phyloP scores from a whole-genome alignment of 2,888 invertebrate genomes.

The Agrochola lota region DNA sequence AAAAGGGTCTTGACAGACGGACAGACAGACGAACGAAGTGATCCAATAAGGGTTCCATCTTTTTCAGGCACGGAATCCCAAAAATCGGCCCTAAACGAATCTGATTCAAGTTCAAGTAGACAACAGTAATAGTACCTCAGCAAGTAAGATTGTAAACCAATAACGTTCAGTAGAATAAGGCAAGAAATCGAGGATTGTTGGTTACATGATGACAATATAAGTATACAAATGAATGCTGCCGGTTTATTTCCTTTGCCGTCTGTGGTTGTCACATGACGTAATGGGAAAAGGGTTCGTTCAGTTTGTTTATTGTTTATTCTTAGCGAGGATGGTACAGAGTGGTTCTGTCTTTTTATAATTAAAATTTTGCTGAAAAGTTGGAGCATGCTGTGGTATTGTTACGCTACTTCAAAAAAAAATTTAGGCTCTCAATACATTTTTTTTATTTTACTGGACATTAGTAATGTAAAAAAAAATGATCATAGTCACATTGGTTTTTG shows the following conservation, averaged over 20 bases:
- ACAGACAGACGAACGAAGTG: too few relatives aligned
- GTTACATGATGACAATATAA: slow-evolving; percentile 28
- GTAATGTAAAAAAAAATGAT: not conserved
- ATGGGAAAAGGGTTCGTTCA: slow-evolving; percentile 31
- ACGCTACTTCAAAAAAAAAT: too few relatives aligned
- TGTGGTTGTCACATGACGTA: slow-evolving; percentile 28
- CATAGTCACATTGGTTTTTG: not conserved
- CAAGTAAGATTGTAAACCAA: slow-evolving; percentile 1
- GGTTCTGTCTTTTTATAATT: slow-evolving; percentile 6
- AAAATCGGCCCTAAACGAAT: too few relatives aligned
- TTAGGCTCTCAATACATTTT: not conserved
- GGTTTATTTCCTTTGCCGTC: slow-evolving; percentile 37
- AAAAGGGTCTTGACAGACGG: too few relatives aligned
- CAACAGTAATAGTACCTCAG: too few relatives aligned
- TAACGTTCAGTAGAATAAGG: slow-evolving; percentile 2
- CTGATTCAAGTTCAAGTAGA: too few relatives aligned
- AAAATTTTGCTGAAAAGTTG: slow-evolving; percentile 2
- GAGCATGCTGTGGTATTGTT: not conserved
- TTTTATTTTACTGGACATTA: not conserved
- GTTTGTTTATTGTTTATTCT: slow-evolving; percentile 22
- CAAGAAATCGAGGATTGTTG: slow-evolving; percentile 2
- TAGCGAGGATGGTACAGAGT: not conserved
- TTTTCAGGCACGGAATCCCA: too few relatives aligned
- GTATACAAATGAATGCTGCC: slow-evolving; percentile 27
- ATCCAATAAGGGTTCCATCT: too few relatives aligned